Conservation (phyloP, 2,888 invertebrate species). For the Limnephilus rhombicus region DNA sequence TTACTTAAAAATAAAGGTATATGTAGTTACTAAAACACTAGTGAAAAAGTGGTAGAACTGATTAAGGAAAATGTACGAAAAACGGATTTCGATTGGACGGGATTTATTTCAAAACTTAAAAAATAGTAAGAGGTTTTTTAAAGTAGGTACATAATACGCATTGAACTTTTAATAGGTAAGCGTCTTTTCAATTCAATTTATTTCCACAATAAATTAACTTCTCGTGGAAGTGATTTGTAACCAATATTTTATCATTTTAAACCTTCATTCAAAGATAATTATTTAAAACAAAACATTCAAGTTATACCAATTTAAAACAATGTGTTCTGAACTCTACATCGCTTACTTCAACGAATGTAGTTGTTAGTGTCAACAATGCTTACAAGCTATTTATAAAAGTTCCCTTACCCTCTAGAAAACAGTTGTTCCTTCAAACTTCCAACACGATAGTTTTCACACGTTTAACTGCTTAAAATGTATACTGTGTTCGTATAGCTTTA, state of each 20-base stretch:
- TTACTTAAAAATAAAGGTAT: no score
- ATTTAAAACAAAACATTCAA: not conserved
- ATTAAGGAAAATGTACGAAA: not conserved
- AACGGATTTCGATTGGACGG: no score
- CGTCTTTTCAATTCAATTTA: not conserved
- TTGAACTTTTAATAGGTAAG: not conserved
- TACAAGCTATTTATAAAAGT: constrained; percentile 12
- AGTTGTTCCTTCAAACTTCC: constrained; percentile 31
- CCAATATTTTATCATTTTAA: not conserved
- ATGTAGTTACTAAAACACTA: no score
- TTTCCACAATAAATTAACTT: not conserved
- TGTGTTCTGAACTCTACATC: not conserved
- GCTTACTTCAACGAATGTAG: not conserved
- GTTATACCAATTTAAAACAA: not conserved
- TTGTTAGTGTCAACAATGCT: constrained; percentile 2
- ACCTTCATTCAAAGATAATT: not conserved
- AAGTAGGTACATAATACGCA: not conserved
- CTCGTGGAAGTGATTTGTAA: not conserved
- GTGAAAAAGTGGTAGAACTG: not conserved
- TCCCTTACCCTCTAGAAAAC: constrained; percentile 5
- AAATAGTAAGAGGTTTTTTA: not conserved
- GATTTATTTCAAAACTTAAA: not conserved
- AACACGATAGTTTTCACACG: constrained; percentile 37
- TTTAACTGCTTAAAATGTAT: constrained; percentile 31
- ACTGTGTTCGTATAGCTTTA: constrained; percentile 32